These are phyloP conservation scores for Venusia cambrica DNA, from an alignment of 2,888 invertebrate species.

Conservation along the genomic window DNA sequence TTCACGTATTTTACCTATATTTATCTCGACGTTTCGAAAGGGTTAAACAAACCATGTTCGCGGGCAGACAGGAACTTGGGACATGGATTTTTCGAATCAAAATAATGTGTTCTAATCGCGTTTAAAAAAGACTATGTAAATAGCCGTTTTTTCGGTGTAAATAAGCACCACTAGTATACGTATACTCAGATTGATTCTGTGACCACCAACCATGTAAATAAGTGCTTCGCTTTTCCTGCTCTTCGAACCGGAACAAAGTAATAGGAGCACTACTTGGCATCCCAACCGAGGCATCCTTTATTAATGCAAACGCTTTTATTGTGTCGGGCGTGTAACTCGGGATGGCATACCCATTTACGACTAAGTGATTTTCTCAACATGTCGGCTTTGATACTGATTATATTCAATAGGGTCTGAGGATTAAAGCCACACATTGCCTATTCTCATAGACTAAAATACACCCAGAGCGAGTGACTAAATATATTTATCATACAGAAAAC, in stretches of 20 bases:
- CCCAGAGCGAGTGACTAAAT: no score
- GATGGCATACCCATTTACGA: slow-evolving; percentile 1
- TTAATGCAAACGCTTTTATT: neutral
- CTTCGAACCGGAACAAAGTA: slow-evolving; percentile 1
- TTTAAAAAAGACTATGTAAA: no score
- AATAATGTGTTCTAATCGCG: no score
- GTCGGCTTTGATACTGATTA: slow-evolving; percentile 1
- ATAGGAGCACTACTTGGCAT: neutral
- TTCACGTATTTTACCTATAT: no score
- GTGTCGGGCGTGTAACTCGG: neutral
- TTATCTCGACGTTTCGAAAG: no score
- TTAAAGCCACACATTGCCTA: slow-evolving; percentile 7
- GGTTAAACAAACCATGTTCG: no score
- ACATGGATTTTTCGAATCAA: no score
- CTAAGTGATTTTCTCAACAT: slow-evolving; percentile 2
- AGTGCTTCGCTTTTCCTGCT: neutral
- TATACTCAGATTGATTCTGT: no score
- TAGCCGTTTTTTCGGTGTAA: no score
- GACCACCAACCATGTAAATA: neutral
- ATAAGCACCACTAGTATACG: no score
- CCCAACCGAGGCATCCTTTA: neutral
- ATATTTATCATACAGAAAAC: no score
- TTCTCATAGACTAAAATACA: slow-evolving; percentile 4
- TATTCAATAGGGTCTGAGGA: slow-evolving; percentile 4
- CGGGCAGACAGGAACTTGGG: no score